phyloP scores from a whole-genome alignment of 37 sponge, comb jelly and placozoan genomes.

The Halichondria panicea region DNA sequence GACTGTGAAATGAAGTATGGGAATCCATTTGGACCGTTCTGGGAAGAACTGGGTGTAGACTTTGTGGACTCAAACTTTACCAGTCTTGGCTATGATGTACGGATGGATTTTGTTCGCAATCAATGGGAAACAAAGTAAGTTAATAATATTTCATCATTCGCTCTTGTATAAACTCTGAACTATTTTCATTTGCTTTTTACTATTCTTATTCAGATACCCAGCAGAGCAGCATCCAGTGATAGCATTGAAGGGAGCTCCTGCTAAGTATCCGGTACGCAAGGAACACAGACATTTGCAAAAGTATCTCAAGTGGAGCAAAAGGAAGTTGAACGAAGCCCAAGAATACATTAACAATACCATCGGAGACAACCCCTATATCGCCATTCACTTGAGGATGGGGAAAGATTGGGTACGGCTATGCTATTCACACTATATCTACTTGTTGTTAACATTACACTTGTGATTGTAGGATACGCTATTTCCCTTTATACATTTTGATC shows the following conservation, averaged over 20 bases:
- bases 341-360: constrained; percentile 53
- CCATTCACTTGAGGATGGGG: constrained; percentile 80
- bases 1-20: constrained; percentile 81
- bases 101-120: neutral
- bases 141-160: constrained; percentile 5
- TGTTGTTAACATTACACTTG: too few relatives aligned
- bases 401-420: constrained; percentile 88
- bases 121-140: constrained; percentile 66
- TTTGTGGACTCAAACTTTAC: constrained; percentile 65
- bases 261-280: constrained; percentile 59
- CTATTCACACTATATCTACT: too few relatives aligned
- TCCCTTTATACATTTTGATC: too few relatives aligned
- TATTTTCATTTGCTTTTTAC: neutral
- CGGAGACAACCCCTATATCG: constrained; percentile 54
- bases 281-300: constrained; percentile 60
- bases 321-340: constrained; percentile 31
- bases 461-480: too few relatives aligned
- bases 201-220: constrained; percentile 58
- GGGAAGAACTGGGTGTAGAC: constrained; percentile 69
- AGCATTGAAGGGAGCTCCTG: constrained; percentile 88
- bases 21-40: constrained; percentile 90
- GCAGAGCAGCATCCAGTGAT: constrained; percentile 68
- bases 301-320: constrained; percentile 68
- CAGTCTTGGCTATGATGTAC: constrained; percentile 37
- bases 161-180: neutral